phyloP scores from a whole-genome alignment of 1,140 invertebrate species.

The Drosophila mauritiana region DNA sequence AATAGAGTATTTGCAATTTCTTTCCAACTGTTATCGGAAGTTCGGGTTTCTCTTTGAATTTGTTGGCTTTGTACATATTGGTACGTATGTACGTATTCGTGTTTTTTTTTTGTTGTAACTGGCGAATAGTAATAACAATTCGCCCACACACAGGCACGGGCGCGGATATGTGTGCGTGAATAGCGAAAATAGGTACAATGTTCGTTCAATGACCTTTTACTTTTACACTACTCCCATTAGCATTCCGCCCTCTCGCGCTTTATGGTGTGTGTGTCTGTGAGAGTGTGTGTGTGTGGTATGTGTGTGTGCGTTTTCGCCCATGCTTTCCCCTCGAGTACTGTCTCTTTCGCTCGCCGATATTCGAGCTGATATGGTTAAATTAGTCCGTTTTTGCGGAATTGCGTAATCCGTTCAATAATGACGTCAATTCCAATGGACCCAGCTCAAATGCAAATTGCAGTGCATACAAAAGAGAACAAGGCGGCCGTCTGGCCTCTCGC shows the following conservation, averaged over 20 bases:
- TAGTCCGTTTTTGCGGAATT: constrained; percentile 62
- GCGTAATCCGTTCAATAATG: constrained; percentile 63
- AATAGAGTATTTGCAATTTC: constrained; percentile 1
- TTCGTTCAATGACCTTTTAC: constrained; percentile 82
- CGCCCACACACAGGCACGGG: constrained; percentile 11
- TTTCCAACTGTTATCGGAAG: constrained; percentile 1
- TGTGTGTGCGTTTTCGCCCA: constrained; percentile 10
- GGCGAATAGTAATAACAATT: constrained; percentile 59
- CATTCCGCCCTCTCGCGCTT: constrained; percentile 27
- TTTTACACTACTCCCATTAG: constrained; percentile 66
- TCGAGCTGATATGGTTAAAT: constrained; percentile 67
- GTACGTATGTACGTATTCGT: too few species aligned
- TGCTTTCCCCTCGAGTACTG: constrained; percentile 14
- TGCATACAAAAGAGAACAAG: constrained; percentile 2
- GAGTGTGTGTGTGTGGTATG: not conserved
- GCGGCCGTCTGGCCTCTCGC: not conserved
- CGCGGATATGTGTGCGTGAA: constrained; percentile 32
- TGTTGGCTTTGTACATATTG: constrained; percentile 10
- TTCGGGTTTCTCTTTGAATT: constrained; percentile 52
- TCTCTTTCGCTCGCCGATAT: constrained; percentile 16
- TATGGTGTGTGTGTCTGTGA: not conserved
- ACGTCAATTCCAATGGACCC: constrained; percentile 47
- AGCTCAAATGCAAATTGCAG: constrained; percentile 27
- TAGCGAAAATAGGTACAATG: constrained; percentile 76
- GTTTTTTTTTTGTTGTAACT: constrained; percentile 55